phyloP scores from a whole-genome alignment of 1,140 invertebrate species.

The Pogonomyrmex barbatus region DNA sequence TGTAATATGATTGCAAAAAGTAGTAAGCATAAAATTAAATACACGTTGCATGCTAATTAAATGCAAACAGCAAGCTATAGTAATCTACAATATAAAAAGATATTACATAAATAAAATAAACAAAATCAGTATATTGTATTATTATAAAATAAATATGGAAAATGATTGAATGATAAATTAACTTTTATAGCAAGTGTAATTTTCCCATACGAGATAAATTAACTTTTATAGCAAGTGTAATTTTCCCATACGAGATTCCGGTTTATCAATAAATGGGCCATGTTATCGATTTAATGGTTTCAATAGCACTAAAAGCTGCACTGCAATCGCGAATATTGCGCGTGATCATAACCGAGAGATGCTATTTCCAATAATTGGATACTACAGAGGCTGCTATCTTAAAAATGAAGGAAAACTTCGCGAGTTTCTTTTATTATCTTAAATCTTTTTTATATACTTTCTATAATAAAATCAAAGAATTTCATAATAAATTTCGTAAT shows the following conservation, averaged over 20 bases:
- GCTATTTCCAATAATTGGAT: slow-evolving; percentile 46
- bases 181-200: not conserved
- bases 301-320: not conserved
- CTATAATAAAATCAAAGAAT: not conserved
- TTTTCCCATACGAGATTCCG: not conserved
- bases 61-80: not conserved
- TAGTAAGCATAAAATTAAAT: not conserved
- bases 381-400: not conserved
- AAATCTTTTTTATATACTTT: not conserved
- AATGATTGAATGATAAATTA: slow-evolving; percentile 9
- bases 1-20: not conserved
- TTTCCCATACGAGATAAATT: not conserved
- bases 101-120: not conserved
- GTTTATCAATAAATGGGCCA: not conserved
- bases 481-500: slow-evolving; percentile 13
- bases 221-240: slow-evolving; percentile 6
- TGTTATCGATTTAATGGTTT: slow-evolving; percentile 7
- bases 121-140: not conserved
- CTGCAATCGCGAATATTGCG: slow-evolving; percentile 32
- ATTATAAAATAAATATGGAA: not conserved
- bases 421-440: not conserved
- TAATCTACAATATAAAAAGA: not conserved
- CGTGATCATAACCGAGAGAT: not conserved
- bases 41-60: not conserved
- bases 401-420: not conserved